Evolutionary conservation across 2,113 vertebrate species (phyloP), one percentile per base, ranked within the genome.

Genomic region (Protobothrops mucrosquamatus): DNA sequence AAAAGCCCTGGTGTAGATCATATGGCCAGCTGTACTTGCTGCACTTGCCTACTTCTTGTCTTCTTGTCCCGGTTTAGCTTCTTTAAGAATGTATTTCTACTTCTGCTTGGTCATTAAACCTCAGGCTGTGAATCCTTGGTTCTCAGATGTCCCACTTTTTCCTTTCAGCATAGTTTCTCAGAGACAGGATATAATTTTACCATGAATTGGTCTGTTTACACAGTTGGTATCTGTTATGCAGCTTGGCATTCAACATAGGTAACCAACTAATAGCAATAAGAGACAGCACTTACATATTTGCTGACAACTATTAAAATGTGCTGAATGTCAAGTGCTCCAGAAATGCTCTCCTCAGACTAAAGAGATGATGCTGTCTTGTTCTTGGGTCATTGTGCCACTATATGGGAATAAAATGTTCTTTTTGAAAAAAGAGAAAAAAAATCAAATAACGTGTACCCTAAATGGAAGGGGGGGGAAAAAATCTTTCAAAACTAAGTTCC

Each of bases 331-430:
- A 94, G 86, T 88, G 95, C 94, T 94, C 93, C 87, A 18, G 56
- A 93, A 89, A 90, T 24, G 20, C 9, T 95, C 95, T 94, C 55
- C 89, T 93, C 69, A 94, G 93, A 81, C 59, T 88, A 81, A 91
- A 95, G 91, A 94, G 95, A 95, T 95, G 96, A 87, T 88, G 9
- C 55, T 92, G 89, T 90, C 91, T 88, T 87, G 95, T 93, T 91
- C 93, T 92, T 94, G 93, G 96, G 93, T 95, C 97, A 95, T 18
- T 48, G 91, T 97, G 97, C 93, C 94, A 95, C 89, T 94, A 96
- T 39, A 0, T 94, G 93, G 94, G 95, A 61, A 89, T 85, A 51
- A 96, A 91, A 61, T 94, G 89, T 94, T 94, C 95, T 93, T 29
- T 92, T 95, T 92, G 61, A 74, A 96, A 96, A 52, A 3, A 18